Evolutionary conservation across 2,888 invertebrate genomes (phyloP).

Genomic region (Ormyrus rosae): DNA sequence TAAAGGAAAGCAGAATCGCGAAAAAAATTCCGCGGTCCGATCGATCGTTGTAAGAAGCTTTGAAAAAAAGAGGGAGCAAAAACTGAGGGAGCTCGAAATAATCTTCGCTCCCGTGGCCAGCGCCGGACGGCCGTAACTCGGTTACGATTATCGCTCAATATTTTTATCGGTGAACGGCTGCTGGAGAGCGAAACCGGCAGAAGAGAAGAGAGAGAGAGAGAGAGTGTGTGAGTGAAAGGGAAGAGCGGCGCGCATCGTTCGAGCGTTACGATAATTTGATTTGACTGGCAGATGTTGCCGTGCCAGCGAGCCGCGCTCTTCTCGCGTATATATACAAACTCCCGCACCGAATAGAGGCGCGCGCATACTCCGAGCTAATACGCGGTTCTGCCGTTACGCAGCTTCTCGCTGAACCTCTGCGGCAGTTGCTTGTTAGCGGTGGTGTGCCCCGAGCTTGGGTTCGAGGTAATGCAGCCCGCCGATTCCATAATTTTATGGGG

Average conservation of each 20-base stretch:
- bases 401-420: not conserved
- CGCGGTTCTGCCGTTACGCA: too few species aligned
- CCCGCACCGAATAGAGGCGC: too few species aligned
- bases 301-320: not conserved
- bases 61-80: not conserved
- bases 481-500: not conserved
- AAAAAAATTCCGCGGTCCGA: not conserved
- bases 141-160: constrained; percentile 38
- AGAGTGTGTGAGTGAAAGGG: not conserved
- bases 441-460: not conserved
- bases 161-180: constrained; percentile 20
- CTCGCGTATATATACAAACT: too few species aligned
- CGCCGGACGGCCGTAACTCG: not conserved
- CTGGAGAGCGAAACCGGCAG: too few species aligned
- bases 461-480: not conserved
- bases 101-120: not conserved
- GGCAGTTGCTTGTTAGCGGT: not conserved
- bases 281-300: constrained; percentile 49
- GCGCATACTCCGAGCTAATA: too few species aligned
- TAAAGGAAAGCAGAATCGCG: too few species aligned
- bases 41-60: not conserved
- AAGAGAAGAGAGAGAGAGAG: not conserved
- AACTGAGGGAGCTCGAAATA: not conserved
- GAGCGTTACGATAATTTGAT: constrained; percentile 52
- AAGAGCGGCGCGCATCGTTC: not conserved